These are phyloP conservation scores for Drosophila leonis DNA, from an alignment of 2,888 invertebrate genomes.

Conservation along the genomic window DNA sequence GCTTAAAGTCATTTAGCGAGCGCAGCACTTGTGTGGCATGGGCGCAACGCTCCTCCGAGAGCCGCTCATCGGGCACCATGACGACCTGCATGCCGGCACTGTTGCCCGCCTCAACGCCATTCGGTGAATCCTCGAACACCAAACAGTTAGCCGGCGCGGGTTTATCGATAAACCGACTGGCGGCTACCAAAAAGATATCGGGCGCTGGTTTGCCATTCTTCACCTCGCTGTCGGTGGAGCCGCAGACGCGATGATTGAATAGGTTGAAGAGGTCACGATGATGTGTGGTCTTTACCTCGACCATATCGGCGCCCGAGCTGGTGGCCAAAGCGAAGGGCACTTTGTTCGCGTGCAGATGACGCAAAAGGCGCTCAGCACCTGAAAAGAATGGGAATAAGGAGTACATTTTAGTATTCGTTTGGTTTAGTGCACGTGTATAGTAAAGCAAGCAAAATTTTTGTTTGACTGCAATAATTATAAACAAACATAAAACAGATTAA, in stretches of 20 bases:
- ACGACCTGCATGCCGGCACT: conserved; percentile 94
- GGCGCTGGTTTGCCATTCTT: conserved; percentile 95
- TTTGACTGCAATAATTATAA: neutral
- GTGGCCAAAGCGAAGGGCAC: conserved; percentile 96
- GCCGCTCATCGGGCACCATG: conserved; percentile 91
- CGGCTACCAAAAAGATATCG: conserved; percentile 93
- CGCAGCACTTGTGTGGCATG: conserved; percentile 90
- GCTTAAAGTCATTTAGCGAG: conserved; percentile 91
- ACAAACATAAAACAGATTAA: neutral
- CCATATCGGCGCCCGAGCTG: conserved; percentile 91
- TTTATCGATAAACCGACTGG: conserved; percentile 89
- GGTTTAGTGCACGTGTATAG: neutral
- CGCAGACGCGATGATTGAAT: conserved; percentile 92
- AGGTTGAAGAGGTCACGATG: conserved; percentile 89
- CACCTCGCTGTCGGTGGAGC: conserved; percentile 93
- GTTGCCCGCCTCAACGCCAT: conserved; percentile 92
- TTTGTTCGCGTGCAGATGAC: conserved; percentile 90
- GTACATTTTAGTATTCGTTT: neutral
- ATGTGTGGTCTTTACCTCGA: conserved; percentile 89
- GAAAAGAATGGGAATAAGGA: conserved; percentile 67
- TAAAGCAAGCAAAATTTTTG: neutral
- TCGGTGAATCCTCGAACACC: conserved; percentile 97
- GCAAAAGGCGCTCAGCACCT: conserved; percentile 92
- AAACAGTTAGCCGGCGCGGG: conserved; percentile 89
- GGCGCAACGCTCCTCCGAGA: conserved; percentile 86